Evolutionary conservation across 2,797 vertebrate species (phyloP), one percentile per base, ranked within the genome.

Genomic region (Vipera ursinii): DNA sequence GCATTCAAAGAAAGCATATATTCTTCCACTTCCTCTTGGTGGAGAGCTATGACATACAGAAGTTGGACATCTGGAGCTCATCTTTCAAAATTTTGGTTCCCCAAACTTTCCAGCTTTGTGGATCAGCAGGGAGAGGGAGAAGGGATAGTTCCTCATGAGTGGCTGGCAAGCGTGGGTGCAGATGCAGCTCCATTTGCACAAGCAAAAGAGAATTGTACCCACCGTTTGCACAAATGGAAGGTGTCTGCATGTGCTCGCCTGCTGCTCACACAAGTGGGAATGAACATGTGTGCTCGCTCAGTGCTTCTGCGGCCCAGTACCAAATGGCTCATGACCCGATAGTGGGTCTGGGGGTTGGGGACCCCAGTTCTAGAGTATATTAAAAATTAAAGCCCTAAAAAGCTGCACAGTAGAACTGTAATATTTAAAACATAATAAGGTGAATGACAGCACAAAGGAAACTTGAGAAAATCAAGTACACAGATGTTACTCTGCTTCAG

Each of bases 21-120:
- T 48, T 82, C 38, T 48, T 4, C 73, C 44, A 82, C 73, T 82
- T 82, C 20, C 8, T 48, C 3, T 48, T 82, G 56, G 15, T 56
- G 56, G 12, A 48, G 24, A 87, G 38, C 7, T 24, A 14, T n/a
- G 26, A 14, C 28, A n/a, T 61, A 53, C 9, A 22, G 44, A 61
- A 63, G 28, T 9, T 32, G 59, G 24, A 86, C 32, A 69, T 87
- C 28, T 69, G 61, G 28, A 69, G 94, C 95, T 96, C 95, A 93
- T 94, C 90, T 55, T 94, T 94, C 95, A 96, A 96, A 95, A 95
- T 94, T 96, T 95, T 93, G 92, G 90, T 38, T 73, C 15, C 6
- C 69, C 6, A 38, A 38, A 32, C 6, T 73, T 38, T 73, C 32
- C 38, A 15, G 69, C 15, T 38, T 38, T 38, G n/a, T 1, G 0